Percentiles rank a stretch among this genome's conserved stretches.
Evolutionary conservation across 2,113 vertebrate species (phyloP).

Genomic region (Rallus limicola): DNA sequence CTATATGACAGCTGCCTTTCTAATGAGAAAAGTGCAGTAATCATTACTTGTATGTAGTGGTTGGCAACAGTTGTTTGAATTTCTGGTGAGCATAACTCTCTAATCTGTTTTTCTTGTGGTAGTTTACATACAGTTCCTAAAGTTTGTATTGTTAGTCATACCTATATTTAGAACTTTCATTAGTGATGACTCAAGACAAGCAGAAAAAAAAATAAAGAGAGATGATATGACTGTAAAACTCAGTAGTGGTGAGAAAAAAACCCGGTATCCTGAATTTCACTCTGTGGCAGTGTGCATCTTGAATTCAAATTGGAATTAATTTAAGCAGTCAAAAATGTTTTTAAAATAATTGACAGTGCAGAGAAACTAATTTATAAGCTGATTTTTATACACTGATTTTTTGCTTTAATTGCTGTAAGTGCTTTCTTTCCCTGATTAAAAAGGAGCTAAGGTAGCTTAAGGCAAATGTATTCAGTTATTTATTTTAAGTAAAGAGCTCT

Average conservation of each 20-base stretch:
- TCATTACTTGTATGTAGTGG: slow-evolving; percentile 42
- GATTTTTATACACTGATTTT: slow-evolving; percentile 29
- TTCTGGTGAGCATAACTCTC: slow-evolving; percentile 49
- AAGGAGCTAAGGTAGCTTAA: slow-evolving; percentile 38
- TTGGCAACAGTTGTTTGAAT: slow-evolving; percentile 57
- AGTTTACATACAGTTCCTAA: slow-evolving; percentile 70
- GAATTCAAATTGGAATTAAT: slow-evolving; percentile 59
- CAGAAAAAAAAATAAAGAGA: slow-evolving; percentile 25
- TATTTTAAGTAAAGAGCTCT: neutral
- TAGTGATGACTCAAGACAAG: slow-evolving; percentile 59
- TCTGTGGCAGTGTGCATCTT: slow-evolving; percentile 4
- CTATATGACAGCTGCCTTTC: slow-evolving; percentile 42
- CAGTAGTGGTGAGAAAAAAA: slow-evolving; percentile 16
- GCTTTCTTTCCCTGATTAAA: slow-evolving; percentile 57
- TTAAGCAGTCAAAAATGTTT: slow-evolving; percentile 64
- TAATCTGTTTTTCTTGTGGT: slow-evolving; percentile 71
- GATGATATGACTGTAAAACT: slow-evolving; percentile 20
- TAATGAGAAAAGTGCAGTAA: slow-evolving; percentile 46
- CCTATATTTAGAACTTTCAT: slow-evolving; percentile 76
- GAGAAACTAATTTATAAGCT: slow-evolving; percentile 29
- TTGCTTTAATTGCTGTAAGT: slow-evolving; percentile 67
- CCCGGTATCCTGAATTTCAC: slow-evolving; percentile 10
- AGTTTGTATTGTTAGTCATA: slow-evolving; percentile 75
- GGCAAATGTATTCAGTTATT: slow-evolving; percentile 32
- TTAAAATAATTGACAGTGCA: slow-evolving; percentile 56